Evolutionary conservation across 2,113 vertebrate genomes (phyloP), one percentile per base, ranked within the genome.

Genomic region (Chauna torquata): DNA sequence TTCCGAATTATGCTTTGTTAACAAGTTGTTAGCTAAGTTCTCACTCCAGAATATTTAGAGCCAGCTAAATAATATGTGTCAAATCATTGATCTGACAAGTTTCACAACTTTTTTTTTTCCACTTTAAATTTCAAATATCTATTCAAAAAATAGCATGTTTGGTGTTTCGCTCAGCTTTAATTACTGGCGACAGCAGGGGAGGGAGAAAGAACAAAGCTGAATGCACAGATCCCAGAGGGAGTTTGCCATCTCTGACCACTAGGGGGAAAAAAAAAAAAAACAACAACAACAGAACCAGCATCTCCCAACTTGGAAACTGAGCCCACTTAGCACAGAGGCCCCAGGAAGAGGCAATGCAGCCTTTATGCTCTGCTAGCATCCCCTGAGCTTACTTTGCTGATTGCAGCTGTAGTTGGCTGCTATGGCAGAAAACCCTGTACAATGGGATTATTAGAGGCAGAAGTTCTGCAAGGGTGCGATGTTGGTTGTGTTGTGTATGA

Each of bases 41-140:
- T 97, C 97, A 97, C 96, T 96, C 95, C 94, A 97, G 97, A 97
- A 97, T 97, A 95, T 97, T 97, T 97, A 97, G 95, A 97, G 95
- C 94, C 95, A 96, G 95, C 92, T 96, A 97, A 97, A 96, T 97
- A 97, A 97, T 96, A 96, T 97, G 96, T 95, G 96, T 97, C 96
- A 97, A 96, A 97, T 90, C 96, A 97, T 96, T 96, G 95, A 97
- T 97, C 89, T 97, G 96, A 97, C 97, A 97, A 97, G 96, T 97
- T 97, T 97, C 95, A 97, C 96, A 97, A 95, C 96, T 96, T 96
- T 95, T 96, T 96, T 96, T 94, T 96, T 93, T 91, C 94, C 92
- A 94, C 95, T 96, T 97, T 97, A 95, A 94, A 97, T 97, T 96
- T 97, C 96, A 95, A 96, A 97, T 97, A 96, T 95, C 96, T 97